phyloP scores from a whole-genome alignment of 2,797 vertebrate genomes.

The Synanceia verrucosa region DNA sequence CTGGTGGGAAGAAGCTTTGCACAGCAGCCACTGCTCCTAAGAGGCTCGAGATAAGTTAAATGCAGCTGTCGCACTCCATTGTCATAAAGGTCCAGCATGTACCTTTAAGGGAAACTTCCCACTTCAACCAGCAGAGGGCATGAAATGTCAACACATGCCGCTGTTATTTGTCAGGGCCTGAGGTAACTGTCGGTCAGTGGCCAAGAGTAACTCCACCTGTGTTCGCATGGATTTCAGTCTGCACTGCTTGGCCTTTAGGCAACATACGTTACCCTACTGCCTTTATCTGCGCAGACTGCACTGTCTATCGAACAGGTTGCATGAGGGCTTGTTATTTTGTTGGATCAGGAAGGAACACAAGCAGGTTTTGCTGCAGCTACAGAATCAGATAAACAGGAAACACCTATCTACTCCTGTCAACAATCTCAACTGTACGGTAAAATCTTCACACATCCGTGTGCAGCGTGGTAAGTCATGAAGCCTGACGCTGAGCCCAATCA shows the following conservation, averaged over 20 bases:
- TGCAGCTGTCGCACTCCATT: no score
- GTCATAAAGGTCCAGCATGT: no score
- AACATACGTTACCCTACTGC: slow-evolving; percentile 45
- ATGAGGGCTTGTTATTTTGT: slow-evolving; percentile 11
- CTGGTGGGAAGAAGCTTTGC: not conserved
- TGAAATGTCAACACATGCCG: not conserved
- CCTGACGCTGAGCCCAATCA: not conserved
- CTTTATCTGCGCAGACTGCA: slow-evolving; percentile 35
- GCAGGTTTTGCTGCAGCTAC: not conserved
- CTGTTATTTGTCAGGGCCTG: not conserved
- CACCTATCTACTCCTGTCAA: not conserved
- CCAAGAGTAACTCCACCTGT: slow-evolving; percentile 59
- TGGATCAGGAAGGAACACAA: not conserved
- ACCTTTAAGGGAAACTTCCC: slow-evolving; percentile 10
- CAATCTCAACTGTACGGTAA: not conserved
- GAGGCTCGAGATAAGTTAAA: no score
- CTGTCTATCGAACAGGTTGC: not conserved
- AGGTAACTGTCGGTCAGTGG: slow-evolving; percentile 77
- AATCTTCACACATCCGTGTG: not conserved
- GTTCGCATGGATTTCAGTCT: slow-evolving; percentile 35
- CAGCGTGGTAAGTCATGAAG: not conserved
- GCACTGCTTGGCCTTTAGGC: slow-evolving; percentile 41
- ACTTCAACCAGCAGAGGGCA: slow-evolving; percentile 60
- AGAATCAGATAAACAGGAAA: not conserved
- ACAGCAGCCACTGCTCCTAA: no score